phyloP scores from a whole-genome alignment of 1,140 invertebrate species.

The Doryteuthis pealeii region DNA sequence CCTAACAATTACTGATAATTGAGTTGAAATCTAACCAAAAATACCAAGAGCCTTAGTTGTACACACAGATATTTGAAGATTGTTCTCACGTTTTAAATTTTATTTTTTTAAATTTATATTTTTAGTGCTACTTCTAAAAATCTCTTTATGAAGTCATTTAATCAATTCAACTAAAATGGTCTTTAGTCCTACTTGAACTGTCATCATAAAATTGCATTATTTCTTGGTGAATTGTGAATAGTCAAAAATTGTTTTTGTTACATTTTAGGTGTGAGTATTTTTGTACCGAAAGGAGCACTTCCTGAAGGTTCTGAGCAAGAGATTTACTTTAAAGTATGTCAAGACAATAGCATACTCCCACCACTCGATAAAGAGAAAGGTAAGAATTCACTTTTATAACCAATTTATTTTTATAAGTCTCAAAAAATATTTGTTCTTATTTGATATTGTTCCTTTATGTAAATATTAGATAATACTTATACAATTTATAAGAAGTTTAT shows the following conservation, averaged over 20 bases:
- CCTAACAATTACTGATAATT: too few relatives aligned
- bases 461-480: conserved; percentile 7
- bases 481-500: conserved; percentile 1
- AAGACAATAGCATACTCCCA: conserved; percentile 70
- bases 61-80: too few relatives aligned
- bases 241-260: not conserved
- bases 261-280: conserved; percentile 74
- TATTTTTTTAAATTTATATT: too few relatives aligned
- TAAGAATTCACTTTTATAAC: conserved; percentile 57
- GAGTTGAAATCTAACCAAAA: too few relatives aligned
- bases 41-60: too few relatives aligned
- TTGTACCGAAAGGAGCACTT: conserved; percentile 85
- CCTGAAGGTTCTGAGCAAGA: conserved; percentile 79
- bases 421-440: not conserved
- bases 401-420: conserved; percentile 8
- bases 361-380: conserved; percentile 85
- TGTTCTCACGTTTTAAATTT: too few relatives aligned
- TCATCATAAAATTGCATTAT: too few relatives aligned
- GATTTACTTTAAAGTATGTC: conserved; percentile 89
- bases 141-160: too few relatives aligned
- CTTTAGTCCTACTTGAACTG: too few relatives aligned
- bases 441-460: not conserved
- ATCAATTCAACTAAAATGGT: too few relatives aligned
- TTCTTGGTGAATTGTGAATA: too few relatives aligned
- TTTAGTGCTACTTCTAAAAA: too few relatives aligned